Percentiles rank a stretch among this genome's conserved stretches.
Conservation (phyloP, 2,113 vertebrate genomes). For the Oreotrochilus melanogaster region DNA sequence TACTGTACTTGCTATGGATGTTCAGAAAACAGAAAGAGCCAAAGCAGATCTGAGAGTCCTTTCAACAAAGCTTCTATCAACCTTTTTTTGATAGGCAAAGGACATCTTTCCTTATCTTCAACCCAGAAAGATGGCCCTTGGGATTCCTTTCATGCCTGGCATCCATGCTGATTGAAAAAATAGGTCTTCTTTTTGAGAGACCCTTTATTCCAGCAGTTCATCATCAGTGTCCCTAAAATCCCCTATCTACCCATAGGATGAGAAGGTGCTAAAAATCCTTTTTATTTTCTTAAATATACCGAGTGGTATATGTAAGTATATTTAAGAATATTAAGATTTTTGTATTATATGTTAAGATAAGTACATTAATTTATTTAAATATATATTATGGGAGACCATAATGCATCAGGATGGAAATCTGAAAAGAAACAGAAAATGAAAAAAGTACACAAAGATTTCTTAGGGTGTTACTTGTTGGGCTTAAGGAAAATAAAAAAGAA, state of each 20-base stretch:
- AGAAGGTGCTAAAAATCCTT: not conserved
- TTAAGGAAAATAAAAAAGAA: not conserved
- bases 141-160: not conserved
- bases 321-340: too few species aligned
- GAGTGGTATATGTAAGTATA: not conserved
- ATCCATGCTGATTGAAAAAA: not conserved
- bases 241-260: not conserved
- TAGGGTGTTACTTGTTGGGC: not conserved
- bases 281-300: not conserved
- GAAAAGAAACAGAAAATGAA: conserved; percentile 13
- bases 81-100: not conserved
- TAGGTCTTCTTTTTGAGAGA: not conserved
- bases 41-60: not conserved
- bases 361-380: too few species aligned
- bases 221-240: not conserved
- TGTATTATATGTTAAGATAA: too few species aligned
- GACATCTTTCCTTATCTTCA: not conserved
- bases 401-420: not conserved
- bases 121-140: not conserved
- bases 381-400: not conserved
- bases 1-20: not conserved
- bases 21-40: not conserved
- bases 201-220: not conserved
- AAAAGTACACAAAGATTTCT: not conserved
- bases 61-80: not conserved